Evolutionary conservation across 2,888 invertebrate species (phyloP).

Genomic region (Drosophila nr. perissopoda): DNA sequence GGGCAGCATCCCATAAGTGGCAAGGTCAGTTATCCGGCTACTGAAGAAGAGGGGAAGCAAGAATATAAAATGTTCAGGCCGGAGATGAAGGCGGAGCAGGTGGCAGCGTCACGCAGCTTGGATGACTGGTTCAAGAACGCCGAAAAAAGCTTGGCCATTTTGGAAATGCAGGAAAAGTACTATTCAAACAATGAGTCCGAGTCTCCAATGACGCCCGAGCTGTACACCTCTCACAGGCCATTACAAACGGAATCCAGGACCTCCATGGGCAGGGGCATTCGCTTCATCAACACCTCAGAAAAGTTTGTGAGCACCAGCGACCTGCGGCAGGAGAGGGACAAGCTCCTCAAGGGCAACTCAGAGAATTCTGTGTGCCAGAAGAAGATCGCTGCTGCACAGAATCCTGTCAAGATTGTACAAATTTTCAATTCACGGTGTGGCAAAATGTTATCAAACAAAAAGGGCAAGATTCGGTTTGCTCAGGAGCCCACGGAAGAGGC

Average conservation of each 20-base stretch:
- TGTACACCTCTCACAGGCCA: constrained; percentile 7
- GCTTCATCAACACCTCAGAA: constrained; percentile 30
- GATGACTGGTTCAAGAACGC: constrained; percentile 40
- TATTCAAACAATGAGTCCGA: background rate
- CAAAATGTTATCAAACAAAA: background rate
- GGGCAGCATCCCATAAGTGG: background rate
- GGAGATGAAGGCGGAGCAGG: background rate
- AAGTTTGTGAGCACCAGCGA: constrained; percentile 32
- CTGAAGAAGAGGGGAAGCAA: constrained; percentile 19
- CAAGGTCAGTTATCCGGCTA: constrained; percentile 17
- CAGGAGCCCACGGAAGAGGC: background rate
- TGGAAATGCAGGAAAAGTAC: constrained; percentile 28
- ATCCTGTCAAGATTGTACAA: constrained; percentile 14
- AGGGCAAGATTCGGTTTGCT: constrained; percentile 28
- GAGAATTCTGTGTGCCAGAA: background rate
- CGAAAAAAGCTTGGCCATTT: constrained; percentile 13
- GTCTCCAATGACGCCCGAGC: background rate
- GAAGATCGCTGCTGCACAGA: background rate
- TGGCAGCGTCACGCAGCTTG: background rate
- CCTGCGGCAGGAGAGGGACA: background rate
- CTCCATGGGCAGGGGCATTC: background rate
- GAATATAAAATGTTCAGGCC: background rate
- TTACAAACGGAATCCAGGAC: constrained; percentile 29
- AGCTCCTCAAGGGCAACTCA: accelerated
- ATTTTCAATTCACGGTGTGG: background rate